A percentile compares a stretch with the other conserved stretches of the same genome.
phyloP scores from a whole-genome alignment of 2,113 vertebrate genomes.

The Carlito syrichta region DNA sequence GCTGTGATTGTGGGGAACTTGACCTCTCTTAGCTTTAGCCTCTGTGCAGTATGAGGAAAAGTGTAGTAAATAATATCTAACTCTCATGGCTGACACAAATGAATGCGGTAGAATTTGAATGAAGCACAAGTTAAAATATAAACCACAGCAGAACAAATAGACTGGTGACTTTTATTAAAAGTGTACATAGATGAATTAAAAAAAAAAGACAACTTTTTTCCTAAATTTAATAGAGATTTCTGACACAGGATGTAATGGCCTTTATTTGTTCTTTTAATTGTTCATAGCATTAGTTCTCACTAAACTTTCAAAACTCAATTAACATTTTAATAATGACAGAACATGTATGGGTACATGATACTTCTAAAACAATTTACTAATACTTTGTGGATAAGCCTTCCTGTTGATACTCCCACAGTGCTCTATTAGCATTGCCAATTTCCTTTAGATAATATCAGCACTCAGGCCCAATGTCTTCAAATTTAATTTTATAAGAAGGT shows the following conservation, averaged over 20 bases:
- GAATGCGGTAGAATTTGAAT: no score
- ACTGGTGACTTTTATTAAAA: no score
- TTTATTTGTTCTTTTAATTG: conserved; percentile 36
- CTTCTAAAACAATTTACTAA: conserved; percentile 15
- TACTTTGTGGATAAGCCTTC: not conserved
- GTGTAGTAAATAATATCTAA: no score
- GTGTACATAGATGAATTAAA: no score
- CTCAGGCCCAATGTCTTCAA: not conserved
- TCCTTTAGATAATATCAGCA: not conserved
- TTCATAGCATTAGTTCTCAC: not conserved
- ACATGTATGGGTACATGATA: not conserved
- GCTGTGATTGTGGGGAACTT: no score
- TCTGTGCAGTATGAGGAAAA: no score
- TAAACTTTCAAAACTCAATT: conserved; percentile 51
- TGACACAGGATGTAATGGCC: not conserved
- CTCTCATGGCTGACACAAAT: no score
- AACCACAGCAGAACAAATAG: no score
- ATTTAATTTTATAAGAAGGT: conserved; percentile 35
- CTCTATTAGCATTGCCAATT: not conserved
- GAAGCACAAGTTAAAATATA: no score
- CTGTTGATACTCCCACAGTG: not conserved
- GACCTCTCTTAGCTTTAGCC: no score
- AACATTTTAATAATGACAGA: conserved; percentile 20
- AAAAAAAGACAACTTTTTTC: not conserved
- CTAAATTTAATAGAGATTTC: conserved; percentile 28